These are phyloP conservation scores for Leptopilina myrica DNA, from an alignment of 2,888 invertebrate species.

Conservation along the genomic window DNA sequence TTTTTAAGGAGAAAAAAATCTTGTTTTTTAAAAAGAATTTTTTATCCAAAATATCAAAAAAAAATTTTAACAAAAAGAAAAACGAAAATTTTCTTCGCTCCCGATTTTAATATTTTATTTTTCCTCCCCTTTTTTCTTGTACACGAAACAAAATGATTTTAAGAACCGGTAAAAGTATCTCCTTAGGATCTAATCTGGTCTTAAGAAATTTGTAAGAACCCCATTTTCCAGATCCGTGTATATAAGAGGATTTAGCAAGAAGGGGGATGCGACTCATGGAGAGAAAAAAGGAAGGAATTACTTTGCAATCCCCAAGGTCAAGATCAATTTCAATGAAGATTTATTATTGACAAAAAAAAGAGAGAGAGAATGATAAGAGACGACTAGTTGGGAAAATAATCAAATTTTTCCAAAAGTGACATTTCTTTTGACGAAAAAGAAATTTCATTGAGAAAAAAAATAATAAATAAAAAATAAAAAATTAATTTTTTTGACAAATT, in stretches of 20 bases:
- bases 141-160: background rate
- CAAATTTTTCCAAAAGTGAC: background rate
- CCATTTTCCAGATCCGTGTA: slow-evolving; percentile 13
- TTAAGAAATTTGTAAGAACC: slow-evolving; percentile 20
- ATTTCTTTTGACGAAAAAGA: no score
- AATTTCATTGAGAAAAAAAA: no score
- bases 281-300: background rate
- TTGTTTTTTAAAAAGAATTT: no score
- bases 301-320: slow-evolving; percentile 5
- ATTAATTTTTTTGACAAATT: no score
- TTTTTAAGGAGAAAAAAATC: no score
- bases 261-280: background rate
- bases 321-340: slow-evolving; percentile 17
- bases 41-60: no score
- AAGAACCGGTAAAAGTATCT: background rate
- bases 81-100: no score
- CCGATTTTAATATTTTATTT: background rate
- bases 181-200: slow-evolving; percentile 14
- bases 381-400: background rate
- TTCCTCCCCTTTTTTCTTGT: no score
- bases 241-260: slow-evolving; percentile 1
- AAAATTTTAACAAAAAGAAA: no score
- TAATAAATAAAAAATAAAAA: no score
- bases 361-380: background rate
- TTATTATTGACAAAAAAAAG: background rate